These are phyloP conservation scores for Sapajus apella DNA, from an alignment of 2,113 vertebrate genomes.

Conservation along the genomic window DNA sequence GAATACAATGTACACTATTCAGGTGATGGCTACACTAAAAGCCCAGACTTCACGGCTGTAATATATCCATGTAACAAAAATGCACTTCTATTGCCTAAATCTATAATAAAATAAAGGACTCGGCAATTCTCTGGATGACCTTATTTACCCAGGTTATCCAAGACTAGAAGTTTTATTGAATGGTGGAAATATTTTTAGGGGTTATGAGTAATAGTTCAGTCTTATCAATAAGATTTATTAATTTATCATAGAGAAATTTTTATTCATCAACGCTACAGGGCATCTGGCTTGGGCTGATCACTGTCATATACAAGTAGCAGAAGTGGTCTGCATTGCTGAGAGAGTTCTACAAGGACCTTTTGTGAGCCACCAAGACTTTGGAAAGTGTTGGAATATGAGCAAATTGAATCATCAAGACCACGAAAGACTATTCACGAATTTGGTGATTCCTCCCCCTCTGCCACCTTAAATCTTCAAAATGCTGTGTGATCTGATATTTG, in stretches of 20 bases:
- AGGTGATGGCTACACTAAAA: too few relatives aligned
- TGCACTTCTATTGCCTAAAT: too few relatives aligned
- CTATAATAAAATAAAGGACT: not conserved
- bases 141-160: not conserved
- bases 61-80: too few relatives aligned
- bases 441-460: too few relatives aligned
- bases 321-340: not conserved
- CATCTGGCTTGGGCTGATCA: not conserved
- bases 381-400: not conserved
- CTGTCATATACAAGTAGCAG: not conserved
- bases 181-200: not conserved
- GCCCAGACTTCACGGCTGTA: too few relatives aligned
- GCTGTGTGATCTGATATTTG: not conserved
- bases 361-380: not conserved
- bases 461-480: not conserved
- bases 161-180: not conserved
- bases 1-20: too few relatives aligned
- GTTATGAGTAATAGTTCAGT: not conserved
- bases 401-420: not conserved
- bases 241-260: not conserved
- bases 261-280: not conserved
- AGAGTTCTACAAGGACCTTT: not conserved
- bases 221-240: not conserved
- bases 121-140: not conserved
- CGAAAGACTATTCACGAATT: rapidly evolving